Evolutionary conservation across 2,888 invertebrate genomes (phyloP).

Genomic region (Rhingia campestris): DNA sequence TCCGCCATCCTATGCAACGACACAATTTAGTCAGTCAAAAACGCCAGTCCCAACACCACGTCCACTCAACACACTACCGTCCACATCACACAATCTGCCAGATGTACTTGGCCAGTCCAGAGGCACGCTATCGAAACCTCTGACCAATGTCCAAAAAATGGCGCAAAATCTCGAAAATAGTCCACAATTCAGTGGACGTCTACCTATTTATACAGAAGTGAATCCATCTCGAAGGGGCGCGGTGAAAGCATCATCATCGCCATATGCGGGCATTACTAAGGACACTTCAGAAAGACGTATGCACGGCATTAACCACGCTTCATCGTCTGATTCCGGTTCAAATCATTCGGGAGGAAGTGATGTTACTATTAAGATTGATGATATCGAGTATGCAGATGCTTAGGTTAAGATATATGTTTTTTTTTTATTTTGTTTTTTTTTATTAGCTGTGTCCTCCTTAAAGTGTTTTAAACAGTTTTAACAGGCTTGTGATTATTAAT

Average conservation of each 20-base stretch:
- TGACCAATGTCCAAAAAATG: constrained; percentile 78
- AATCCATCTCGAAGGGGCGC: constrained; percentile 51
- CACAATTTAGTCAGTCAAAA: constrained; percentile 41
- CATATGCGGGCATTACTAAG: constrained; percentile 35
- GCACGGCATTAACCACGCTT: constrained; percentile 52
- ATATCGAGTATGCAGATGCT: constrained; percentile 82
- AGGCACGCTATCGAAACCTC: constrained; percentile 58
- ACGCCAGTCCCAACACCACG: constrained; percentile 33
- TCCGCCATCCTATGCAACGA: constrained; percentile 71
- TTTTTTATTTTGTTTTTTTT: constrained; percentile 2
- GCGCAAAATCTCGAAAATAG: constrained; percentile 79
- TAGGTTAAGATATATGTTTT: constrained; percentile 67
- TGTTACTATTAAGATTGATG: constrained; percentile 82
- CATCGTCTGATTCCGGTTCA: constrained; percentile 79
- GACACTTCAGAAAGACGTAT: constrained; percentile 24
- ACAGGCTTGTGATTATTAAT: constrained; percentile 76
- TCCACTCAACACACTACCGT: constrained; percentile 67
- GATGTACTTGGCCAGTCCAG: constrained; percentile 75
- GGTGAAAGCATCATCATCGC: constrained; percentile 44
- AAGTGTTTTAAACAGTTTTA: constrained; percentile 65
- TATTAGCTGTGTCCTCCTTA: constrained; percentile 38
- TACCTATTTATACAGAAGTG: constrained; percentile 76
- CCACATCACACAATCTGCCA: constrained; percentile 76
- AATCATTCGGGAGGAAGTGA: constrained; percentile 83
- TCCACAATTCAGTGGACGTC: constrained; percentile 76